phyloP scores from a whole-genome alignment of 2,888 invertebrate species.

The Piscicola geometra region DNA sequence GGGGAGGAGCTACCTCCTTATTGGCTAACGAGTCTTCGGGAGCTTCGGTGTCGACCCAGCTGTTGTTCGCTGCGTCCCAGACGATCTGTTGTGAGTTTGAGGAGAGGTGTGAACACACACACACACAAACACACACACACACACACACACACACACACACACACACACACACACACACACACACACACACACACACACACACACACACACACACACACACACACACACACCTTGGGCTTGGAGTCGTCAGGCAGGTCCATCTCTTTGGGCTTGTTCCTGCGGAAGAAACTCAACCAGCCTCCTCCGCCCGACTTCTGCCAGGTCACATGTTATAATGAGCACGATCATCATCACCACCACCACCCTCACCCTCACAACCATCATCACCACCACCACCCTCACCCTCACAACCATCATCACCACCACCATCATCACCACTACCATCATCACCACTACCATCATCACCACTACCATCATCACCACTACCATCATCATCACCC shows the following conservation, averaged over 20 bases:
- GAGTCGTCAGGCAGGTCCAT: slow-evolving; percentile 93
- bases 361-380: not conserved
- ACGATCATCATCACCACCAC: not conserved
- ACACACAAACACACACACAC: not conserved
- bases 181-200: not conserved
- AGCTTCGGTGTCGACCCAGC: slow-evolving; percentile 78
- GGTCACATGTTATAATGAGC: not conserved
- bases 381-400: not conserved
- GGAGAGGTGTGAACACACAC: not conserved
- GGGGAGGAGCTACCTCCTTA: slow-evolving; percentile 48
- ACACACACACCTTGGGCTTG: slow-evolving; percentile 80
- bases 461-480: not conserved
- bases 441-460: not conserved
- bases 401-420: too few species aligned
- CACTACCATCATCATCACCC: not conserved
- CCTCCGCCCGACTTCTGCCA: not conserved
- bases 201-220: slow-evolving; percentile 50
- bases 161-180: too few species aligned
- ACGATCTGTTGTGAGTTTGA: slow-evolving; percentile 66
- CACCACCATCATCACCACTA: too few species aligned
- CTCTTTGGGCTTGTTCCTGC: slow-evolving; percentile 63
- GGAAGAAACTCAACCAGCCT: slow-evolving; percentile 4
- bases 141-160: too few species aligned
- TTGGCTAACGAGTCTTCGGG: slow-evolving; percentile 60
- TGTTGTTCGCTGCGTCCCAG: slow-evolving; percentile 81